phyloP scores from a whole-genome alignment of 1,140 invertebrate species.

The Platorchestia sp. region DNA sequence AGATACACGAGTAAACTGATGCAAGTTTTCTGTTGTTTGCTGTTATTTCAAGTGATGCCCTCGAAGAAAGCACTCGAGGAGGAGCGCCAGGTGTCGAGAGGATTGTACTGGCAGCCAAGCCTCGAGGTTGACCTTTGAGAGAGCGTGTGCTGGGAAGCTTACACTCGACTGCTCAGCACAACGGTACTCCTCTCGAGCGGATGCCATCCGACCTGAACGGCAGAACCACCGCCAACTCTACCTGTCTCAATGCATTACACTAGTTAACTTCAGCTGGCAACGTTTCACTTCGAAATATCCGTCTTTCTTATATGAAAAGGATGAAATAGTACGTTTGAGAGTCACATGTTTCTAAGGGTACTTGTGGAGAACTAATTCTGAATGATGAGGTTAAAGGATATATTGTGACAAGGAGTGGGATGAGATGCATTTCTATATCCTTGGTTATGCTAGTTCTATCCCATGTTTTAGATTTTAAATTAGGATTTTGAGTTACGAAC shows the following conservation, averaged over 20 bases:
- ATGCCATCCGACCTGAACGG: slow-evolving; percentile 35
- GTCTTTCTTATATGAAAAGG: background rate
- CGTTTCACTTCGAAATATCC: background rate
- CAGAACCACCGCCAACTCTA: background rate
- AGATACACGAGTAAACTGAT: background rate
- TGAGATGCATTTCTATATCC: too few species aligned
- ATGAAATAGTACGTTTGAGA: background rate
- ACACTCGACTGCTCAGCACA: slow-evolving; percentile 29
- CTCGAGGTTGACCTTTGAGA: slow-evolving; percentile 39
- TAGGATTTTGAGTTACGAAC: too few species aligned
- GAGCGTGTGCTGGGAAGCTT: slow-evolving; percentile 5
- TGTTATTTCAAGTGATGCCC: background rate
- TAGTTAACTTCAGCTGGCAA: background rate
- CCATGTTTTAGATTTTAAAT: too few species aligned
- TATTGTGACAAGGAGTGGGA: too few species aligned
- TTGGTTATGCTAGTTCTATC: too few species aligned
- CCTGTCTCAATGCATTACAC: background rate
- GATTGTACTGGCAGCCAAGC: background rate
- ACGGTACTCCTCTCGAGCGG: slow-evolving; percentile 36
- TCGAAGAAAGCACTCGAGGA: background rate
- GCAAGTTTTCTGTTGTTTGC: background rate
- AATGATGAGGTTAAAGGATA: background rate
- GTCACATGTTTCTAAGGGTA: background rate
- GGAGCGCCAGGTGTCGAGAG: background rate
- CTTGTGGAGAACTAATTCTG: background rate